Base-by-base conservation (phyloP, 30 jellyfish, hydroid and myxozoan species). In the Nemopilema nomurai region DNA sequence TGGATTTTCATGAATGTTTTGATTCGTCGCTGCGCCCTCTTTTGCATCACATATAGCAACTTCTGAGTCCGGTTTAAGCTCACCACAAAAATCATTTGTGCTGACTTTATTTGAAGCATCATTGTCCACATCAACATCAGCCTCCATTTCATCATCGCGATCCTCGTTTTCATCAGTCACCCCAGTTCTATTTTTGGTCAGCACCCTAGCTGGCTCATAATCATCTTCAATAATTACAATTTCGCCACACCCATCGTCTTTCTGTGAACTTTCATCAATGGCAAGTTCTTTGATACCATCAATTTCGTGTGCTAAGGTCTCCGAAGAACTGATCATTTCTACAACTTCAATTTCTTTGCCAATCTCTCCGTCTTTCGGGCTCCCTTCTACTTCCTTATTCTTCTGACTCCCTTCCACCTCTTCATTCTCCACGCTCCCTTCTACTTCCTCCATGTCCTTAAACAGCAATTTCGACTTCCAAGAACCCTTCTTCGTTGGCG, bases 401-500 rank as follows among this genome's bases (percentile, higher is more conserved):
- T n/a, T n/a, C n/a, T n/a, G n/a, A n/a, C 57, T 41, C 6, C 57
- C 57, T 41, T 41, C 57, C 57, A 41, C 13, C 57, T 67, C 31
- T 21, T 67, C 31, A 41, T 17, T 30, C 33, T 33, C 51, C 41
- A 4, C 25, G 75, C 25, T 75, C 16, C 27, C 62, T 76, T 26
- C 28, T 0, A 8, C 6, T 26, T 76, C 86, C 23, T 27, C 64
- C 31, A 52, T 21, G 4, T 49, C 74, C 18, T 33, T 16, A 52
- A 80, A 65, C 49, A 80, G 74, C 21, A 79, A 65, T 18, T 72
- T 80, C 70, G 74, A 62, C 25, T 80, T 80, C 0, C 19, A 29
- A 21, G 28, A 21, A 16, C 89, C 67, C 49, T 52, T 80, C 32
- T 79, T 65, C 27, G 89, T 25, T 3, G 89, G 89, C 26, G 89